Percentiles rank a stretch among this genome's conserved stretches.
These are phyloP conservation scores for Rhinopithecus roxellana DNA, from an alignment of 2,113 vertebrate genomes.

Conservation along the genomic window DNA sequence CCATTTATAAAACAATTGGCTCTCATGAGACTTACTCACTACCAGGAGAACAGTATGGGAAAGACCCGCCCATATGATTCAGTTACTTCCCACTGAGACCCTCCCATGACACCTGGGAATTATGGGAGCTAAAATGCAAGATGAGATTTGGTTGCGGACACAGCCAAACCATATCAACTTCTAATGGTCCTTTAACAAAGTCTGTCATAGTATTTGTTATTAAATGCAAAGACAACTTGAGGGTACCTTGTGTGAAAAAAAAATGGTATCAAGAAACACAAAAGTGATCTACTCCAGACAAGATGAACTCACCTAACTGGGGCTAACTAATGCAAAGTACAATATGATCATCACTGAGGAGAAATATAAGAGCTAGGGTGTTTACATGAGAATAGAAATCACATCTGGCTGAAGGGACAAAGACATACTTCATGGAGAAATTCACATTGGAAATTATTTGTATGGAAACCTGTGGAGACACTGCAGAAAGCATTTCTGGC, in stretches of 20 bases:
- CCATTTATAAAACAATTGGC: too few species aligned
- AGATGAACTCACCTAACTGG: background rate
- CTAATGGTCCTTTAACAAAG: background rate
- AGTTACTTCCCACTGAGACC: too few species aligned
- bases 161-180: too few species aligned
- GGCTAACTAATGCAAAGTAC: background rate
- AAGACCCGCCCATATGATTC: too few species aligned
- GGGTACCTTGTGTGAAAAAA: background rate
- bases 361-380: background rate
- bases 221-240: background rate
- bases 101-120: too few species aligned
- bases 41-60: too few species aligned
- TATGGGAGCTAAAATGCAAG: too few species aligned
- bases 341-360: background rate
- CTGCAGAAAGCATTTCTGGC: background rate
- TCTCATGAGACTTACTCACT: too few species aligned
- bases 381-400: background rate
- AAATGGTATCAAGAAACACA: background rate
- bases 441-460: background rate
- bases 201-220: background rate
- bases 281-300: background rate
- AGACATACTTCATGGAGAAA: background rate
- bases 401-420: background rate
- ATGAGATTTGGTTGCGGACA: too few species aligned
- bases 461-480: background rate